Conservation (phyloP, 2,113 vertebrate species). For the Peromyscus leucopus region DNA sequence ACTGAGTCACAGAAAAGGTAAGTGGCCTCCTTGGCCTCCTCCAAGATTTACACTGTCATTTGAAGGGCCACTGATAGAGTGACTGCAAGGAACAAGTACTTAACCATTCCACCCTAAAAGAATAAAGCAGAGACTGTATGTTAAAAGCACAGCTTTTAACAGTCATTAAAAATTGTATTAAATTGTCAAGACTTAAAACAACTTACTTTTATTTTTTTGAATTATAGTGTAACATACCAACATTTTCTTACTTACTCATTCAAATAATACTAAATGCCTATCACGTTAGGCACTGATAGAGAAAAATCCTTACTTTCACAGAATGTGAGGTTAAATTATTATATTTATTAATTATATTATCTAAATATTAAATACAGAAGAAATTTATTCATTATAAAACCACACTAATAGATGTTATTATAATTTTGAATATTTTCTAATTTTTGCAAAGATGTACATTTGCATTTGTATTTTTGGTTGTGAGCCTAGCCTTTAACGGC, state of each 20-base stretch:
- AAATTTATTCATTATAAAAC: conserved; percentile 20
- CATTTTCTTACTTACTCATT: neutral
- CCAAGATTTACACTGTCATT: neutral
- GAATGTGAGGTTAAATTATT: conserved; percentile 39
- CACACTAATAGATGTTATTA: neutral
- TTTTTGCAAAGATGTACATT: neutral
- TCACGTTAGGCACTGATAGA: neutral
- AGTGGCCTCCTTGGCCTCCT: neutral
- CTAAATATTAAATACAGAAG: conserved; percentile 10
- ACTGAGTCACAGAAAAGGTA: neutral
- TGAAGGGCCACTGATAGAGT: neutral
- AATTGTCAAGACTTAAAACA: conserved; percentile 37
- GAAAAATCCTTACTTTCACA: neutral
- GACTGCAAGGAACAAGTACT: neutral
- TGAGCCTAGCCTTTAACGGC: too few species aligned
- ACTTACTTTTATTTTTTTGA: conserved; percentile 23
- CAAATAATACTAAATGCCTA: neutral
- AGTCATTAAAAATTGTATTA: neutral
- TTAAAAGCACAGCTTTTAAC: neutral
- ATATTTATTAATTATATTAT: conserved; percentile 33
- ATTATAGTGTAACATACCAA: neutral
- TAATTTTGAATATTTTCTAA: conserved; percentile 37
- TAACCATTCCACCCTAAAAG: neutral
- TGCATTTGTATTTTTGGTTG: neutral
- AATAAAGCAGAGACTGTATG: neutral